Conservation (phyloP, 2,888 invertebrate species). For the Zaprionus lineosus region DNA sequence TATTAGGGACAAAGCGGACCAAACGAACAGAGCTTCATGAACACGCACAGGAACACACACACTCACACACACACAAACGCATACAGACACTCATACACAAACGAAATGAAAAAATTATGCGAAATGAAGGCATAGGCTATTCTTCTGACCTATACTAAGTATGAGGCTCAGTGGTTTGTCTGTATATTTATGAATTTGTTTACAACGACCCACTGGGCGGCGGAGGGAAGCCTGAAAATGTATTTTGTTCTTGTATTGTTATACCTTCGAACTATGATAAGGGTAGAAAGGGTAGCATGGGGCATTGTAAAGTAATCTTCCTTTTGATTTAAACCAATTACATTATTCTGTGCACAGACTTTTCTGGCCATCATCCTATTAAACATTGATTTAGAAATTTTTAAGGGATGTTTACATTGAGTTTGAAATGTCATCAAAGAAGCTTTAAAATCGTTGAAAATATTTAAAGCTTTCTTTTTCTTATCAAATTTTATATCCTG, state of each 20-base stretch:
- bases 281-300: neutral
- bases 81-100: conserved; percentile 26
- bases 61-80: conserved; percentile 16
- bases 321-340: too few relatives aligned
- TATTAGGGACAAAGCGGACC: conserved; percentile 72
- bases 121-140: conserved; percentile 31
- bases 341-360: too few relatives aligned
- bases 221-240: conserved; percentile 28
- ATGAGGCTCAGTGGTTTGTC: conserved; percentile 5
- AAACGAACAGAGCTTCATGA: conserved; percentile 43
- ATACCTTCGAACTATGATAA: conserved; percentile 2
- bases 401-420: too few relatives aligned
- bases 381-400: too few relatives aligned
- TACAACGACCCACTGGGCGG: conserved; percentile 57
- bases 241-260: neutral
- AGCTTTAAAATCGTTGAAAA: too few relatives aligned
- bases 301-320: too few relatives aligned
- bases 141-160: conserved; percentile 22
- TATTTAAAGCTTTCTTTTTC: too few relatives aligned
- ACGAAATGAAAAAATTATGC: conserved; percentile 74
- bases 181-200: conserved; percentile 66
- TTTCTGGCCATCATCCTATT: too few relatives aligned
- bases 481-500: too few relatives aligned
- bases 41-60: conserved; percentile 16
- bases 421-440: too few relatives aligned